Base-by-base conservation (phyloP, 2,888 invertebrate genomes). In the Drosophila phalerata region DNA sequence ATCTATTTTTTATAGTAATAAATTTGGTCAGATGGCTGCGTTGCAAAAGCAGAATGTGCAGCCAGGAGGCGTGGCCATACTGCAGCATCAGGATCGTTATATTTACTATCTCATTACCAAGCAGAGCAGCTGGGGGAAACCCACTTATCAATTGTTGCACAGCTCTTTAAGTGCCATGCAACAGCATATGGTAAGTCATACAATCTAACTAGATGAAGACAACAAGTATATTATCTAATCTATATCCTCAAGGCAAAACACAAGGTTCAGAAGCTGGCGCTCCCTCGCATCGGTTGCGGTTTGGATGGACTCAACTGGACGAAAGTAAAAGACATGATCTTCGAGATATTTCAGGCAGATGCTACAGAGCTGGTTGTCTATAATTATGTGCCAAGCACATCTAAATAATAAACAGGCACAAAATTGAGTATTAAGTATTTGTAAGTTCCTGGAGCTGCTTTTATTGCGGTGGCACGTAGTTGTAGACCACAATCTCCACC, bases 251-350 rank as follows among this genome's bases (percentile, higher is more conserved):
- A 92, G 92, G 76, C 92, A 4, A 74, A 92, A 48, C 88, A 94
- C 72, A 80, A 92, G 19, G 93, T 95, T 0, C 91, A 77, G 15
- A 93, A 94, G 55, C 72, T 96, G 51, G 94, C 95, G 1, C 94
- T 95, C 91, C 96, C 96, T 0, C 91, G 93, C 75, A 94, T 96
- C 64, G 95, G 95, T 0, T 95, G 95, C 90, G 96, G 95, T 4
- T 90, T 95, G 43, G 95, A 96, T 88, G 91, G 93, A 5, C 92
- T 96, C 3, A 90, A 93, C 45, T 96, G 95, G 96, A 67, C 72
- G 0, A 92, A 92, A 62, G 95, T 96, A 0, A 93, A 93, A 66
- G 85, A 91, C 3, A 92, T 94, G 83, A 81, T 95, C 1, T 91
- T 92, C 30, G 93, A 93, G 69, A 89, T 94, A 11, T 95, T 95